Base-by-base conservation (phyloP, 1,140 invertebrate genomes). In the Hyles vespertilio region DNA sequence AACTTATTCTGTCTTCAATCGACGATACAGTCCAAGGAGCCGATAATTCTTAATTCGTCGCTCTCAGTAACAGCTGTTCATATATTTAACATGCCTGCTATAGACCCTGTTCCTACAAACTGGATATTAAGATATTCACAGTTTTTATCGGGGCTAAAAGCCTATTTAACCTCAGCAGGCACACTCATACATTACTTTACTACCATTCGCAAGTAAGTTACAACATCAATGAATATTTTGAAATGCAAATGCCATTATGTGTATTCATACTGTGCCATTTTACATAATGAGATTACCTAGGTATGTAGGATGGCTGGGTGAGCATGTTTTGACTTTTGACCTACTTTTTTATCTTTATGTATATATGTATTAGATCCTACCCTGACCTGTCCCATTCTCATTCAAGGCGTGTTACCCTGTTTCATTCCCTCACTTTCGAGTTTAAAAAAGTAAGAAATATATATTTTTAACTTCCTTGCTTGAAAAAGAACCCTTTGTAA, bases 151-250 rank as follows among this genome's bases (percentile, higher is more conserved):
- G 10, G 36, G 3, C 34, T 52, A 40, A 40, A 40, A 34, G 36
- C 10, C 33, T 52, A 22, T 22, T 22, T 36, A 52, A 40, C 5
- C 8, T 36, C 8, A 52, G 33, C 12, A 34, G 5, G 11, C 33
- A 34, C 36, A 11, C 11, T 9, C 51, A 36, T 40, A 6, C 11
- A 36, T 22, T 34, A 54, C 6, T 44, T 54, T 54, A 44, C 36
- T 54, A 36, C 36, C 11, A 43, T 44, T 44, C 46, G 46, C 7
- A 60, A 9, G 51, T 12, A 9, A 11, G 48, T 63, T 63, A 34
- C 57, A 47, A 59, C 58, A 63, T 47, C 48, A 56, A 52, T 56
- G 56, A 59, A 59, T 63, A 58, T 9, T 32, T 56, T 56, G 40
- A 12, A 56, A 58, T 59, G 52, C 44, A 51, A 61, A 63, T 63